phyloP scores from a whole-genome alignment of 2,113 vertebrate species.

The Micronycteris hirsuta region DNA sequence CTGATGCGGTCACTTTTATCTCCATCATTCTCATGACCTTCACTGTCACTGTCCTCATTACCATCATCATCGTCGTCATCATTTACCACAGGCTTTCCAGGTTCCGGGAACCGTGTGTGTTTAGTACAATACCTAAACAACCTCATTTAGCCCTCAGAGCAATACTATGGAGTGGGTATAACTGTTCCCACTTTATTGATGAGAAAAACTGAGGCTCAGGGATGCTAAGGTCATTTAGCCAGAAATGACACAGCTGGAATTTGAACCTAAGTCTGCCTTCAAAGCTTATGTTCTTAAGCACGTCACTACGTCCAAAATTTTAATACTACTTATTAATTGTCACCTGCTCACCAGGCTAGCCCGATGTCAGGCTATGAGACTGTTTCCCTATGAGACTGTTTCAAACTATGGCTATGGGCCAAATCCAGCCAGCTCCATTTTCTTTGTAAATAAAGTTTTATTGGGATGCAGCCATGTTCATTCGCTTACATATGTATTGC shows the following conservation, averaged over 20 bases:
- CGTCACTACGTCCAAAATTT: background rate
- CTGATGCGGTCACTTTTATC: background rate
- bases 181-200: background rate
- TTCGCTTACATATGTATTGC: background rate
- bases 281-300: background rate
- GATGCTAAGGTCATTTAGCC: background rate
- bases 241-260: background rate
- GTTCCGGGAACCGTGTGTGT: background rate
- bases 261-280: background rate
- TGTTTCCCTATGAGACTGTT: background rate
- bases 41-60: background rate
- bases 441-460: slow-evolving; percentile 17
- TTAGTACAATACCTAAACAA: background rate
- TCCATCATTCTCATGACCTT: background rate
- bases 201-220: background rate
- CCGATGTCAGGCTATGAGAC: background rate
- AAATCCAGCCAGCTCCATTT: background rate
- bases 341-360: background rate
- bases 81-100: background rate
- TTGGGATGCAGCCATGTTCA: background rate
- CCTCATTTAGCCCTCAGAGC: background rate
- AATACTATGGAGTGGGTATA: background rate
- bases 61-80: too few species aligned
- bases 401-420: background rate
- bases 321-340: background rate